A percentile compares a stretch with the other conserved stretches of the same genome.
These are phyloP conservation scores for Sebastiscus tertius DNA, from an alignment of 2,797 vertebrate genomes.

Conservation along the genomic window DNA sequence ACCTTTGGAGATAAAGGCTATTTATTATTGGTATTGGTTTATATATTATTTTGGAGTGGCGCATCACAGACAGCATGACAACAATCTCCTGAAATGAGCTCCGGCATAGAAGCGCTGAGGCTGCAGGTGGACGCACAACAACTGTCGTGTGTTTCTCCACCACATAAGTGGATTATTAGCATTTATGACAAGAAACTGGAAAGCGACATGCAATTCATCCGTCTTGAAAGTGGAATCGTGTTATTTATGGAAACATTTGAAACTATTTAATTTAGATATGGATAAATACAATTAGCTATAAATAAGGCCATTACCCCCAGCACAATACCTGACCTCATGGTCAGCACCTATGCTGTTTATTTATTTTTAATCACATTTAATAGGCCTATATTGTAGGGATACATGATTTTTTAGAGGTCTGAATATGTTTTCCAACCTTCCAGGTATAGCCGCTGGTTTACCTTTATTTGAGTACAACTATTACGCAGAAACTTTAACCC, in stretches of 20 bases:
- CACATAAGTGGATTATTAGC: constrained; percentile 1
- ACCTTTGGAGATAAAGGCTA: background rate
- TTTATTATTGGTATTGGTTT: background rate
- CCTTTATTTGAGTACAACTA: background rate
- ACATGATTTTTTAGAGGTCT: background rate
- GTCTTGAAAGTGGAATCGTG: background rate
- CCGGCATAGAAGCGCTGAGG: background rate
- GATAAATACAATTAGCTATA: background rate
- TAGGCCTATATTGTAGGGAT: background rate
- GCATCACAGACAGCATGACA: background rate
- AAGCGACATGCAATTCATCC: background rate
- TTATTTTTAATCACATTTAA: background rate
- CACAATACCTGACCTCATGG: background rate
- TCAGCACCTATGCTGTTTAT: no score
- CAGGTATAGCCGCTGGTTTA: background rate
- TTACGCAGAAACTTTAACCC: background rate
- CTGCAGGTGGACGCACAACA: background rate
- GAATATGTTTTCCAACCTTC: no score
- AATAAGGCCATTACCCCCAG: background rate
- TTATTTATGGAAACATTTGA: background rate
- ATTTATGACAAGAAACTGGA: background rate
- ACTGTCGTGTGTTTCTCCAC: background rate
- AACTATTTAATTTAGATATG: background rate
- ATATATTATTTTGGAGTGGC: background rate
- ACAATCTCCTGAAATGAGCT: background rate